Evolutionary conservation across 2,888 invertebrate genomes (phyloP), one percentile per base, ranked within the genome.

Genomic region (Linyphia triangularis): DNA sequence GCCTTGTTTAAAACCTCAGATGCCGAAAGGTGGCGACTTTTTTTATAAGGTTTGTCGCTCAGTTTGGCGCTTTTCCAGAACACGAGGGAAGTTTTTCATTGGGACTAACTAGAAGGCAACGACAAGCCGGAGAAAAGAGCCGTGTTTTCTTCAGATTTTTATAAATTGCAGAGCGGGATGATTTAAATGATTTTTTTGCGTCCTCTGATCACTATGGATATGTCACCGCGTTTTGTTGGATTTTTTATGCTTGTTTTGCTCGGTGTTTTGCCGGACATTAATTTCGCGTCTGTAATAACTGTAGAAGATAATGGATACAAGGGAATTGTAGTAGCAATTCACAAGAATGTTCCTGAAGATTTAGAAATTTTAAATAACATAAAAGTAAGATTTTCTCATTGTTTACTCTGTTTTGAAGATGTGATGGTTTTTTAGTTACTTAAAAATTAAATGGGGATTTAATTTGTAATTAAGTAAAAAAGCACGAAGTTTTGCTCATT

Each of bases 261-360:
- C 19, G 61, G 70, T 37, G 5, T 37, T 70, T 37, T 40, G 5
- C 43, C 59, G 2, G 7, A 57, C 26, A 22, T 26, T 7, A 28
- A 1, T 43, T 22, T 70, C 24, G 79, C 72, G 3, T 86, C 85
- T 22, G 73, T 86, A 19, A 79, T 86, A 16, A 72, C 72, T 3
- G n/a, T 88, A 16, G 84, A 84, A 19, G 79, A 61, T 22, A 79
- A 85, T 92, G 92, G 85, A 24, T 90, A 90, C 57, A 78, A 82
- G 24, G 90, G 89, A 24, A 85, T 90, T 40, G 70, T 88, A 6
- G 89, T 90, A 0, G 90, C 89, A 19, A 90, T 90, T 40, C 89
- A 89, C 72, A 88, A 81, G n/a, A 77, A 69, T 33, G 88, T 90
- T 0, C 88, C 82, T 0, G 90, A 90, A 72, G 88, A 89, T 78